Evolutionary conservation across 2,888 invertebrate species (phyloP).

Genomic region (Drosophila suboccidentalis): DNA sequence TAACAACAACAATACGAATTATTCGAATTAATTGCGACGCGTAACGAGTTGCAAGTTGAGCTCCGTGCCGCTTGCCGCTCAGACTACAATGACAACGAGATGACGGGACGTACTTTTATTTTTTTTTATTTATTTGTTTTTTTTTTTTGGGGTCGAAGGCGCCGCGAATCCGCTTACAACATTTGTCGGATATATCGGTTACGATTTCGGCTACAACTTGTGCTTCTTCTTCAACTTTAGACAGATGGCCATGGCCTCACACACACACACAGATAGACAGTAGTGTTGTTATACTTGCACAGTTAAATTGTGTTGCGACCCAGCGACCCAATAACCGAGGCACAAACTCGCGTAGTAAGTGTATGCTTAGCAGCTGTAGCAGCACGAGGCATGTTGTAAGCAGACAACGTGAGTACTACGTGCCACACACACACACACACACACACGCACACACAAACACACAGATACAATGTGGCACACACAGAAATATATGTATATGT

Average conservation of each 20-base stretch:
- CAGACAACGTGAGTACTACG: constrained; percentile 50
- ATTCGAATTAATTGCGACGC: background rate
- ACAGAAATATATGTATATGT: background rate
- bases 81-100: constrained; percentile 26
- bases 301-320: constrained; percentile 28
- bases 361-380: constrained; percentile 36
- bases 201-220: constrained; percentile 45
- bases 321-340: constrained; percentile 52
- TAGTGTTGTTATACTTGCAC: background rate
- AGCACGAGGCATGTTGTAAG: constrained; percentile 29
- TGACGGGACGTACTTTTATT: background rate
- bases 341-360: constrained; percentile 12
- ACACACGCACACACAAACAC: constrained; percentile 10
- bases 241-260: constrained; percentile 52
- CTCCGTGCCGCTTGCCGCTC: constrained; percentile 38
- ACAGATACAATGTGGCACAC: background rate
- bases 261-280: constrained; percentile 2
- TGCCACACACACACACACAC: constrained; percentile 20
- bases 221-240: constrained; percentile 1
- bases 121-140: background rate
- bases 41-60: constrained; percentile 10
- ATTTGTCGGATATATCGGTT: constrained; percentile 50
- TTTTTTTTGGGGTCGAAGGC: constrained; percentile 22
- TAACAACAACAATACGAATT: background rate
- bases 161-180: constrained; percentile 56